A percentile compares a stretch with the other conserved stretches of the same genome.
Conservation (phyloP, 2,797 vertebrate genomes). For the Argentina silus region DNA sequence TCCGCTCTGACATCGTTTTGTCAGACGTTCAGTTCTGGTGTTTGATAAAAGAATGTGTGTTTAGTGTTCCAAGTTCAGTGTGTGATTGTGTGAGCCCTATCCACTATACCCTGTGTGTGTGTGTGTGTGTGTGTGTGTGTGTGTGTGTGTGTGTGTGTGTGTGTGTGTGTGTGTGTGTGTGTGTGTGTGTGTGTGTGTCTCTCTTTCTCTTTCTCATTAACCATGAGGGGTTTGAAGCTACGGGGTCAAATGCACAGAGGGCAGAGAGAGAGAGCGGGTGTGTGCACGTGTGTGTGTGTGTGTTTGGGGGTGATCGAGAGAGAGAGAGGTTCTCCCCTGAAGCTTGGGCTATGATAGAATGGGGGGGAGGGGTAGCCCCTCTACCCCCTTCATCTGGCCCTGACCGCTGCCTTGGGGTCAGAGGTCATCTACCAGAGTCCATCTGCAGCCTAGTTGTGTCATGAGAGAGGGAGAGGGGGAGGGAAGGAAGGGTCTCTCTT, state of each 20-base stretch:
- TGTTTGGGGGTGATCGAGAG: background rate
- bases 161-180: background rate
- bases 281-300: background rate
- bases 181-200: constrained; percentile 14
- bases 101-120: background rate
- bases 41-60: background rate
- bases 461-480: background rate
- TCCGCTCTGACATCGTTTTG: too few relatives aligned
- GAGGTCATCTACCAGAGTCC: constrained; percentile 6
- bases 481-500: background rate
- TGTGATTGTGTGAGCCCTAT: background rate
- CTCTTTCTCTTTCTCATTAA: background rate
- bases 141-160: background rate
- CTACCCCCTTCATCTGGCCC: background rate
- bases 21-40: too few relatives aligned
- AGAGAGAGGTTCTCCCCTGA: background rate
- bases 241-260: background rate
- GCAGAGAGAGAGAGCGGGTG: background rate
- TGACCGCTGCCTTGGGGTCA: constrained; percentile 4
- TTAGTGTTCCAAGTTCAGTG: too few relatives aligned
- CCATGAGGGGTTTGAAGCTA: too few relatives aligned
- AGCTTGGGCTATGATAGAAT: constrained; percentile 1
- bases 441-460: constrained; percentile 6
- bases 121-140: background rate
- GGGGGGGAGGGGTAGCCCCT: background rate